Base-by-base conservation (phyloP, 2,797 vertebrate genomes). In the Luscinia luscinia region DNA sequence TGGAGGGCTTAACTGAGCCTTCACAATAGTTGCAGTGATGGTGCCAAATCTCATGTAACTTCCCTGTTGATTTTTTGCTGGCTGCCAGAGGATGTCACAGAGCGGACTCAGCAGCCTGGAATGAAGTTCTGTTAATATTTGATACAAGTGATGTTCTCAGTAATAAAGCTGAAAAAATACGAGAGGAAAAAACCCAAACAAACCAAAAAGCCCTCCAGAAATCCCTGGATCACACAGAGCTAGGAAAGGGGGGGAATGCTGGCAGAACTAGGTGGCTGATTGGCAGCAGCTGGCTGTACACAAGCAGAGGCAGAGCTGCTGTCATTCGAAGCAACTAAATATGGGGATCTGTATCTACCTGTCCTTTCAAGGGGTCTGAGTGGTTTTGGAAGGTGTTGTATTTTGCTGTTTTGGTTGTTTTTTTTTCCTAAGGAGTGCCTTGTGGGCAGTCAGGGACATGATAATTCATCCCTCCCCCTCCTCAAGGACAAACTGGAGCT, bases 1-100 rank as follows among this genome's bases (percentile, higher is more conserved):
- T 87, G 72, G 54, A 69, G 94, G 82, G 89, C 66, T 94, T 89
- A 77, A 87, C 48, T 48, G 72, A 93, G 82, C 78, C 82, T 75
- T 92, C 82, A 92, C 82, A 83, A 87, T 52, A 89, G 46, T 75
- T 68, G 43, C 59, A 48, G 40, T 61, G 79, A 48, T 75, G 81
- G 62, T 92, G 87, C 93, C 94, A 95, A 95, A 90, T 61, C 49
- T 87, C 17, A 0, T 63, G 64, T 76, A 82, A 84, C 34, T 77
- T 92, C 68, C 72, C 84, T 16, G n/a, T 51, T 84, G 84, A 72
- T 75, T 92, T 91, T 94, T 62, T 90, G 68, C 40, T 82, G 63
- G 40, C 81, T 95, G 89, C 64, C 84, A 91, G 89, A 75, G 68
- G 43, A 48, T 93, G 62, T 67, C 78, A 70, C 7, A 1, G 46